phyloP scores from a whole-genome alignment of 2,797 vertebrate species.

The Thamnophis elegans region DNA sequence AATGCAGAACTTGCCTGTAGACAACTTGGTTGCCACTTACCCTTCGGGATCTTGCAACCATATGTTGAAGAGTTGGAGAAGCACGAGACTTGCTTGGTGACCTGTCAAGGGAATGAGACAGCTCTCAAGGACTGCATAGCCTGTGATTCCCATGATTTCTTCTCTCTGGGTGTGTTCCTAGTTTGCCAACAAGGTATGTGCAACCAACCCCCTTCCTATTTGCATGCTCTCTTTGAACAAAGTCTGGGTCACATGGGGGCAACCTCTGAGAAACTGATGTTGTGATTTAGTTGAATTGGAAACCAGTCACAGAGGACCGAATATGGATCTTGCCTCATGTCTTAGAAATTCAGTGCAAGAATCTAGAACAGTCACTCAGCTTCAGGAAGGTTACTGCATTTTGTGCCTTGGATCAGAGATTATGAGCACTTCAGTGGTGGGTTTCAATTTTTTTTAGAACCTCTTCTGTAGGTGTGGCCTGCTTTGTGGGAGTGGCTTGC shows the following conservation, averaged over 20 bases:
- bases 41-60: rapidly evolving
- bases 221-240: neutral
- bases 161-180: rapidly evolving
- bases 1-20: rapidly evolving
- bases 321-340: neutral
- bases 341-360: neutral
- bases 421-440: neutral
- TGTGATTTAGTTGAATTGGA: neutral
- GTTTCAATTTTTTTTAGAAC: no score
- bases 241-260: neutral
- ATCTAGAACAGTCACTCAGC: neutral
- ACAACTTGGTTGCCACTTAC: slow-evolving; percentile 23
- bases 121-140: rapidly evolving
- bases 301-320: neutral
- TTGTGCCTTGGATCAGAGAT: neutral
- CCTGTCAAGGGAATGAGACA: rapidly evolving
- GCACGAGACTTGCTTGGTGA: rapidly evolving
- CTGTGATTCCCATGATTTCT: slow-evolving; percentile 12
- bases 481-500: no score
- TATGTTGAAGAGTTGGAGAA: rapidly evolving
- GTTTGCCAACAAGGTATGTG: slow-evolving; percentile 60
- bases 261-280: neutral
- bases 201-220: neutral
- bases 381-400: neutral
- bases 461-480: no score